phyloP scores from a whole-genome alignment of 1,140 invertebrate genomes.

The Cotesia chilonis region DNA sequence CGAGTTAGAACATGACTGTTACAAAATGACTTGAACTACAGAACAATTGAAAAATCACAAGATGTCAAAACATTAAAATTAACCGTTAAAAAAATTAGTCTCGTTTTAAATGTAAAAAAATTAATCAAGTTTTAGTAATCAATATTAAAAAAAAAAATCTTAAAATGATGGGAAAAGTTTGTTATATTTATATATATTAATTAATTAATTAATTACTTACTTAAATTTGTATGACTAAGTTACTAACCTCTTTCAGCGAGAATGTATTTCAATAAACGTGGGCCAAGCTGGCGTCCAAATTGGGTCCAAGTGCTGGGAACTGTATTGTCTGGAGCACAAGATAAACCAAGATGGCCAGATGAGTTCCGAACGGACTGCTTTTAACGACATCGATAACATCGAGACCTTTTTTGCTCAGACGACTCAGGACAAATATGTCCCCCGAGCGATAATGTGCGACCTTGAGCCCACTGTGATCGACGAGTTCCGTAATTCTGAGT shows the following conservation, averaged over 20 bases:
- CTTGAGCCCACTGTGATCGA: constrained; percentile 34
- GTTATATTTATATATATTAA: too few species aligned
- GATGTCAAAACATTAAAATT: too few species aligned
- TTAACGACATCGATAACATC: constrained; percentile 30
- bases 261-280: constrained; percentile 36
- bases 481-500: constrained; percentile 83
- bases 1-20: not conserved
- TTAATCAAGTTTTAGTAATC: too few species aligned
- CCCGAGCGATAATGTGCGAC: constrained; percentile 32
- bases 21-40: too few species aligned
- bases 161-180: too few species aligned
- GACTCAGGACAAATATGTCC: constrained; percentile 32
- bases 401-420: constrained; percentile 36
- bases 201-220: too few species aligned
- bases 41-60: too few species aligned
- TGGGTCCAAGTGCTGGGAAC: constrained; percentile 34
- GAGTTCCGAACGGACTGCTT: constrained; percentile 28
- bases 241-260: constrained; percentile 15
- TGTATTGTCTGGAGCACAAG: constrained; percentile 33
- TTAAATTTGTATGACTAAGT: too few species aligned
- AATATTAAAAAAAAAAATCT: too few species aligned
- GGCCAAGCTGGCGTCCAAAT: constrained; percentile 37
- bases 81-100: too few species aligned
- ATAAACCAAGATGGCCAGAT: constrained; percentile 36
- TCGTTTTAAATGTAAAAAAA: too few species aligned